Percentiles rank a stretch among this genome's conserved stretches.
Evolutionary conservation across 2,888 invertebrate species (phyloP).

Genomic region (Helleia helle): DNA sequence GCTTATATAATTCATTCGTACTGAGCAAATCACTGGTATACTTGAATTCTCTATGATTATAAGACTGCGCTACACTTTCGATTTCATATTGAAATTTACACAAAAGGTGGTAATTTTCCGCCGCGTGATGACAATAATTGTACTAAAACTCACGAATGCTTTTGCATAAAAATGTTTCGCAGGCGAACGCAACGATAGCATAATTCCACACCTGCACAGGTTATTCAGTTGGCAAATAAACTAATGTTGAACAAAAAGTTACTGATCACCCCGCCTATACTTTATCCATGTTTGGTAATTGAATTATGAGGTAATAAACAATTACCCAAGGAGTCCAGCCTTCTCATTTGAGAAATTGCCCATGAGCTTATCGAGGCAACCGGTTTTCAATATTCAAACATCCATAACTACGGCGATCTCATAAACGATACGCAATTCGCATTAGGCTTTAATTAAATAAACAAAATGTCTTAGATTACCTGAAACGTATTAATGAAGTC

Average conservation of each 20-base stretch:
- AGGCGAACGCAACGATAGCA: constrained; percentile 25
- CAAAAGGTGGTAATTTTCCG: constrained; percentile 67
- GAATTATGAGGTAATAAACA: constrained; percentile 8
- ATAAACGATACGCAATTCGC: constrained; percentile 32
- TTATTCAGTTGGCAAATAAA: no score
- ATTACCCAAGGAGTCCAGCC: constrained; percentile 1
- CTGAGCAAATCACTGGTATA: constrained; percentile 41
- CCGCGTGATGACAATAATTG: constrained; percentile 61
- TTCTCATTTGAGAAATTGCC: constrained; percentile 1
- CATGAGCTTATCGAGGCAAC: background rate
- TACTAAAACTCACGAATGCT: constrained; percentile 33
- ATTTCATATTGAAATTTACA: constrained; percentile 60
- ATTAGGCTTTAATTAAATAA: constrained; percentile 47
- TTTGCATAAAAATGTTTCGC: constrained; percentile 28
- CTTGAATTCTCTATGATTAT: constrained; percentile 39
- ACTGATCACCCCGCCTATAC: background rate
- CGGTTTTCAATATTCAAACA: constrained; percentile 2
- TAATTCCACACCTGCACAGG: constrained; percentile 7
- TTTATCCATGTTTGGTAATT: constrained; percentile 5
- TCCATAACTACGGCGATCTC: constrained; percentile 11
- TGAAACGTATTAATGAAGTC: constrained; percentile 36
- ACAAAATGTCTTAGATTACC: constrained; percentile 27
- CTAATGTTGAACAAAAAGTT: no score
- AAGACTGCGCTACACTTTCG: constrained; percentile 47
- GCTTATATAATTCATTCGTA: constrained; percentile 51